Conservation (phyloP, 2,888 invertebrate genomes). For the Schrankia costaestrigalis region DNA sequence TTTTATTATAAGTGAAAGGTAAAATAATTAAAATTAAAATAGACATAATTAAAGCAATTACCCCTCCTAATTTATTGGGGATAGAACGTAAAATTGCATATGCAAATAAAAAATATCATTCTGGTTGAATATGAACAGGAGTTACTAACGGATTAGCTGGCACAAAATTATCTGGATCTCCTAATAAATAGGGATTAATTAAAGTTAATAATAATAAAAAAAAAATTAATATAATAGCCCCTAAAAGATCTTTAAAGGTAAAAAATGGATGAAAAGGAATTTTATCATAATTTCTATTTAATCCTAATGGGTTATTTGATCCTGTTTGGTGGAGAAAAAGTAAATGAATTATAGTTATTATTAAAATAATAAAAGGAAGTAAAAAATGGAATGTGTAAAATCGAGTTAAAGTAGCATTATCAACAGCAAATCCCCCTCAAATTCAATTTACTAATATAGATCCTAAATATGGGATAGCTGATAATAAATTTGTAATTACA, state of each 20-base stretch:
- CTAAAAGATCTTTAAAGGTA: slow-evolving; percentile 82
- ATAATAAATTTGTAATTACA: slow-evolving; percentile 88
- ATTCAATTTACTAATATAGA: slow-evolving; percentile 83
- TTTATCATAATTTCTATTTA: slow-evolving; percentile 84
- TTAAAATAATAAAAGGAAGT: slow-evolving; percentile 84
- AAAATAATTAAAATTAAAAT: slow-evolving; percentile 84
- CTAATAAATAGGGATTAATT: slow-evolving; percentile 80
- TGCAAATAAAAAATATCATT: slow-evolving; percentile 92
- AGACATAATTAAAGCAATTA: slow-evolving; percentile 83
- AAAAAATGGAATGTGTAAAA: slow-evolving; percentile 88
- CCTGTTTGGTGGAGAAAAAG: slow-evolving; percentile 85
- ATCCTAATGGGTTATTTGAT: slow-evolving; percentile 83
- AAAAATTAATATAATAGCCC: slow-evolving; percentile 80
- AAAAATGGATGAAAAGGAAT: slow-evolving; percentile 85
- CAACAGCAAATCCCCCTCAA: slow-evolving; percentile 88
- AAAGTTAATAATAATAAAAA: slow-evolving; percentile 75
- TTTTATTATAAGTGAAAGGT: slow-evolving; percentile 79
- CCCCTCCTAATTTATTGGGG: slow-evolving; percentile 89
- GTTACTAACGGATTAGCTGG: slow-evolving; percentile 85
- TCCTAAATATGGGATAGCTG: slow-evolving; percentile 86
- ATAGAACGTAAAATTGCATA: slow-evolving; percentile 90
- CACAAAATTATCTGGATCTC: slow-evolving; percentile 88
- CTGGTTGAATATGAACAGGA: slow-evolving; percentile 89
- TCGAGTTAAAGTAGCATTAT: slow-evolving; percentile 87
- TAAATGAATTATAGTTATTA: slow-evolving; percentile 83